Evolutionary conservation across 1,140 invertebrate species (phyloP).

Genomic region (Charaxes varanes): DNA sequence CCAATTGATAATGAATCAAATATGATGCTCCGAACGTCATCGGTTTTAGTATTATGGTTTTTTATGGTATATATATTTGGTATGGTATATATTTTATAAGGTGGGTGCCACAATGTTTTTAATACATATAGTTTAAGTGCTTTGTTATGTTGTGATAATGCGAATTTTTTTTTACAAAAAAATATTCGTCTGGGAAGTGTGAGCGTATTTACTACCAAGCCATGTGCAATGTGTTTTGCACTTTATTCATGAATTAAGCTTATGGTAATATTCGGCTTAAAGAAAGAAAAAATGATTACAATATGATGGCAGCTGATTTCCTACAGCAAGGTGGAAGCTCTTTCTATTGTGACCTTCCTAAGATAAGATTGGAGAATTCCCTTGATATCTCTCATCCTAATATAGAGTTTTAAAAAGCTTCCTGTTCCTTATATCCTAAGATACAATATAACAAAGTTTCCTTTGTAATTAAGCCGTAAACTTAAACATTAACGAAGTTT

Average conservation of each 20-base stretch:
- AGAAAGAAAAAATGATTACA: conserved; percentile 15
- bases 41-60: too few species aligned
- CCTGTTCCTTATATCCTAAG: too few species aligned
- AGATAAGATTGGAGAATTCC: neutral
- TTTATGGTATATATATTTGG: too few species aligned
- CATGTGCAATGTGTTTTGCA: conserved; percentile 60
- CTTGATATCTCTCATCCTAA: too few species aligned
- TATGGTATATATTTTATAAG: conserved; percentile 16
- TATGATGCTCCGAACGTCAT: too few species aligned
- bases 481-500: too few species aligned
- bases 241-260: conserved; percentile 57
- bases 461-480: too few species aligned
- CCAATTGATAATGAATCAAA: too few species aligned
- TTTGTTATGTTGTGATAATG: conserved; percentile 60
- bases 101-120: conserved; percentile 63
- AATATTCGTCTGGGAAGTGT: conserved; percentile 66
- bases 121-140: conserved; percentile 55
- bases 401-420: too few species aligned
- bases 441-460: too few species aligned
- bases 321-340: conserved; percentile 17
- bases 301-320: conserved; percentile 8
- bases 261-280: conserved; percentile 38
- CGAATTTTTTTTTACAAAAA: conserved; percentile 55
- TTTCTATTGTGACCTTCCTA: conserved; percentile 4
- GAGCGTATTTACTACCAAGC: conserved; percentile 69